A percentile compares a stretch with the other conserved stretches of the same genome.
Conservation (phyloP, 2,797 vertebrate species). For the Morelia viridis region DNA sequence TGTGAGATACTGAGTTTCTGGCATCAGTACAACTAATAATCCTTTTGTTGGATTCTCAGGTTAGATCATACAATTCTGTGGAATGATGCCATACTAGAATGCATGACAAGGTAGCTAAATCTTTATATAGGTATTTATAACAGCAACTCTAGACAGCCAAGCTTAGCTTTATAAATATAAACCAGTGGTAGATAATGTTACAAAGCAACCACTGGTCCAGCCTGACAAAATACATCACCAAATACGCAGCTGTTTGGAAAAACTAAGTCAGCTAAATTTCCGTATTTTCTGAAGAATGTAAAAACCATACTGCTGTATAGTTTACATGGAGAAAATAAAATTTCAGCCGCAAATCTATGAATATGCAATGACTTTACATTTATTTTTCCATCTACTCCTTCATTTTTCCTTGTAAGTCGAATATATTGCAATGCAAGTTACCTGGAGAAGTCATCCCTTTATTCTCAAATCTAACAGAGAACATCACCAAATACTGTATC, state of each 20-base stretch:
- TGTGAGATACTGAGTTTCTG: background rate
- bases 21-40: background rate
- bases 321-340: background rate
- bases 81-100: background rate
- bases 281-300: background rate
- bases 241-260: conserved; percentile 16
- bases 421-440: background rate
- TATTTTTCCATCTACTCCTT: background rate
- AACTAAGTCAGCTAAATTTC: conserved; percentile 13
- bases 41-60: background rate
- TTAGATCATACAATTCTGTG: background rate
- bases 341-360: background rate
- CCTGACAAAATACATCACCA: background rate
- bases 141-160: background rate
- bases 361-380: background rate
- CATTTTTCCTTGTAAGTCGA: background rate
- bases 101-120: background rate
- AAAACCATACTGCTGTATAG: background rate
- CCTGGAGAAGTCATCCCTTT: background rate
- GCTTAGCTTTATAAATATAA: conserved; percentile 4
- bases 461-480: background rate
- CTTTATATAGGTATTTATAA: conserved; percentile 8
- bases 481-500: background rate
- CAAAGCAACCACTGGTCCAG: background rate
- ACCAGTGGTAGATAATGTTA: background rate